Conservation (phyloP, 2,797 vertebrate species). For the Mormyrops attenuatus region DNA sequence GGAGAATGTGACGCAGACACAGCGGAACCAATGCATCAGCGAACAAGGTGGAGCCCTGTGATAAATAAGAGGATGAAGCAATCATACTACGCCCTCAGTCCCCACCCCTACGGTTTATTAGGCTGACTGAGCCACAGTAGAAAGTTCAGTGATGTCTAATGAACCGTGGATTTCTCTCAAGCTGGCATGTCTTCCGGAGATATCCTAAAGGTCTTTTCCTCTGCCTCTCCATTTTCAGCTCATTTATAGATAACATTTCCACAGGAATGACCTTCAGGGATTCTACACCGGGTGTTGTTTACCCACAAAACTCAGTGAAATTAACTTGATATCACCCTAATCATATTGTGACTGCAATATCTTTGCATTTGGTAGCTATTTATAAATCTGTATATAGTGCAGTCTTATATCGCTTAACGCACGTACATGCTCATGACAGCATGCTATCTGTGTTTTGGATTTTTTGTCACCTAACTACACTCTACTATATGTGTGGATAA, state of each 20-base stretch:
- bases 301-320: background rate
- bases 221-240: conserved; percentile 17
- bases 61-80: conserved; percentile 2
- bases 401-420: background rate
- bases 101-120: background rate
- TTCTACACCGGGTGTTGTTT: background rate
- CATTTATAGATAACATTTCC: conserved; percentile 27
- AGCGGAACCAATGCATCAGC: background rate
- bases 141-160: conserved; percentile 16
- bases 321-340: background rate
- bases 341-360: background rate
- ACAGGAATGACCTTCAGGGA: conserved; percentile 23
- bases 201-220: conserved; percentile 21
- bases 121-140: background rate
- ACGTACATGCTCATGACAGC: background rate
- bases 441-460: background rate
- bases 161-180: conserved; percentile 16
- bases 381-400: background rate
- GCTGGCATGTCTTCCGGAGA: conserved; percentile 8
- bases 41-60: background rate
- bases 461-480: background rate
- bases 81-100: background rate
- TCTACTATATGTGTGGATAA: background rate
- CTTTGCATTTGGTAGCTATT: background rate
- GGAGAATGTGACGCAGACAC: background rate